These are phyloP conservation scores for Callosobruchus maculatus DNA, from an alignment of 2,888 invertebrate genomes.

Conservation along the genomic window DNA sequence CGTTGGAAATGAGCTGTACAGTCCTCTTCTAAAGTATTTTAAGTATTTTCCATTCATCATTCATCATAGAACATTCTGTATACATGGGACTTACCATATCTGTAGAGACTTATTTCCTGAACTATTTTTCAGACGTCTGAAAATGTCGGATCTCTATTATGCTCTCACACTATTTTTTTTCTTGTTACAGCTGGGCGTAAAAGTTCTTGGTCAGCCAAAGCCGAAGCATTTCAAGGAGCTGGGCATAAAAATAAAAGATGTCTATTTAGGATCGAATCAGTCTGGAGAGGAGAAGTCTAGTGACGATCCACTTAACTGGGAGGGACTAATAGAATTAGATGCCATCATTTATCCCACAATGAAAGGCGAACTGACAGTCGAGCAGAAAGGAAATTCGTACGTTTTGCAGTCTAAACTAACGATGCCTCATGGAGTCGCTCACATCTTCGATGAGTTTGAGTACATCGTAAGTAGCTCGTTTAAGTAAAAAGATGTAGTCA, in stretches of 20 bases:
- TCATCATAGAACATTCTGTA: too few relatives aligned
- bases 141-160: too few relatives aligned
- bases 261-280: slow-evolving; percentile 38
- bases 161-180: not conserved
- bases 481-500: too few relatives aligned
- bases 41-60: too few relatives aligned
- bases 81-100: too few relatives aligned
- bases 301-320: slow-evolving; percentile 54
- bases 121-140: too few relatives aligned
- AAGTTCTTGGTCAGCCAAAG: slow-evolving; percentile 44
- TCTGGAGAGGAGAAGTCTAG: slow-evolving; percentile 40
- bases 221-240: slow-evolving; percentile 44
- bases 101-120: too few relatives aligned
- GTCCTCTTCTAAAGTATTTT: too few relatives aligned
- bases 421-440: slow-evolving; percentile 55
- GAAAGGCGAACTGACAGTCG: slow-evolving; percentile 54
- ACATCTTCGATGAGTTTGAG: slow-evolving; percentile 56
- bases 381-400: slow-evolving; percentile 58
- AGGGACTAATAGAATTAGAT: slow-evolving; percentile 56
- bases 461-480: slow-evolving; percentile 48
- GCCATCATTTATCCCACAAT: slow-evolving; percentile 58
- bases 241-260: slow-evolving; percentile 40
- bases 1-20: too few relatives aligned
- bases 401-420: slow-evolving; percentile 50
- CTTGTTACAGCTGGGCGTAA: slow-evolving; percentile 43